Conservation (phyloP, 2,113 vertebrate genomes). For the Rana temporaria region DNA sequence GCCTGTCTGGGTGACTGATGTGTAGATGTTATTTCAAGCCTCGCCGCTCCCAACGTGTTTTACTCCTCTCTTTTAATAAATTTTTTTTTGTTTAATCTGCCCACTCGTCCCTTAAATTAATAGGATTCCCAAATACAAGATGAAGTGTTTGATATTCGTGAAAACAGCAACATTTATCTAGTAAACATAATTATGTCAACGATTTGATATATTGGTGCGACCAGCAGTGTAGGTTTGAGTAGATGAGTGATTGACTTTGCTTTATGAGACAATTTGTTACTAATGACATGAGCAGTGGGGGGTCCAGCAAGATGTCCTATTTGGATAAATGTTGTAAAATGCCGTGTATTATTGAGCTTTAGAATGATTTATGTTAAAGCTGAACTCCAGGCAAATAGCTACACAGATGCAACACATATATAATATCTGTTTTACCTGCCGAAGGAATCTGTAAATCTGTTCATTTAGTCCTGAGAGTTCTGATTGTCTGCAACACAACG, state of each 20-base stretch:
- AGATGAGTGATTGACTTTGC: constrained; percentile 34
- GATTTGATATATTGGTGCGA: constrained; percentile 22
- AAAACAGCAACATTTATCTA: constrained; percentile 38
- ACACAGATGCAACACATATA: too few relatives aligned
- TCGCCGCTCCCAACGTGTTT: background rate
- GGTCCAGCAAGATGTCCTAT: constrained; percentile 2
- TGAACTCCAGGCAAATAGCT: too few relatives aligned
- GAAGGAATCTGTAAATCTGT: too few relatives aligned
- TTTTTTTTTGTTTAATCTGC: constrained; percentile 10
- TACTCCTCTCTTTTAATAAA: background rate
- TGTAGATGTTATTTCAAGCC: constrained; percentile 20
- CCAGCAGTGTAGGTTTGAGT: constrained; percentile 12
- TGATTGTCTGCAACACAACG: too few relatives aligned
- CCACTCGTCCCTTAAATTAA: background rate
- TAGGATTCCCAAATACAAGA: constrained; percentile 17
- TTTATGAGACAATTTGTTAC: constrained; percentile 17
- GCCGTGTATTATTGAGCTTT: background rate
- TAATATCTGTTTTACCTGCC: too few relatives aligned
- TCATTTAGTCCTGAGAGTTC: too few relatives aligned
- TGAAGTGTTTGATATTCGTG: constrained; percentile 39
- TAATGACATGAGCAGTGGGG: constrained; percentile 35
- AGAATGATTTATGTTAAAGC: background rate
- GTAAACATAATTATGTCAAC: constrained; percentile 47
- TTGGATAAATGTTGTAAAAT: constrained; percentile 28
- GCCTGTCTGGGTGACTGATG: constrained; percentile 43